These are phyloP conservation scores for Capitulum mitella DNA, from an alignment of 2,888 invertebrate genomes.

Conservation along the genomic window DNA sequence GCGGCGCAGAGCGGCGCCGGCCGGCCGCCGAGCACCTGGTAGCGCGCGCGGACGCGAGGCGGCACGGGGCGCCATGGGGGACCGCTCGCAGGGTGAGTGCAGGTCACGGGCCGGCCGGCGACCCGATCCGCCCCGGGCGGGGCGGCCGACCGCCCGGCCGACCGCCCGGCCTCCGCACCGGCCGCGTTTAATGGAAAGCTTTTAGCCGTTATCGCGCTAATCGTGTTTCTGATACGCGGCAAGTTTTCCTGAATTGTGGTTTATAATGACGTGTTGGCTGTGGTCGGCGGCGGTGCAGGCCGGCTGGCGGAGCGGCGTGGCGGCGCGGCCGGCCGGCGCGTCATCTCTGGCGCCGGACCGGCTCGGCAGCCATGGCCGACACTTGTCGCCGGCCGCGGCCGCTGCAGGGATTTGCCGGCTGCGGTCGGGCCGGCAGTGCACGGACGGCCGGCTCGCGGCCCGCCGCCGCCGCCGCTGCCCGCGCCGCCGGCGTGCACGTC, in stretches of 20 bases:
- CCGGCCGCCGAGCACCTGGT: not conserved
- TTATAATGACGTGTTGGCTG: not conserved
- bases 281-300: not conserved
- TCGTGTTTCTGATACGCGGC: not conserved
- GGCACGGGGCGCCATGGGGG: constrained; percentile 10
- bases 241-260: not conserved
- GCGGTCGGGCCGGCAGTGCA: no score
- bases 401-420: not conserved
- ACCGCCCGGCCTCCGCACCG: not conserved
- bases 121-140: not conserved
- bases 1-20: constrained; percentile 12
- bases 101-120: not conserved
- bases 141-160: no score
- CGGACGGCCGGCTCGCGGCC: no score
- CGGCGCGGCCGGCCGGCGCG: not conserved
- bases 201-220: not conserved
- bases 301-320: not conserved
- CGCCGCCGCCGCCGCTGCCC: no score
- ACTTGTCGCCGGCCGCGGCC: not conserved
- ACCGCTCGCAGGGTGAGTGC: not conserved
- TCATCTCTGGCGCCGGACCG: not conserved
- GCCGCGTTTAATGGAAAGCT: not conserved
- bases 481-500: no score
- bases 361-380: not conserved
- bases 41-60: not conserved